These are phyloP conservation scores for Caranx melampygus DNA, from an alignment of 2,113 vertebrate species.

Conservation along the genomic window DNA sequence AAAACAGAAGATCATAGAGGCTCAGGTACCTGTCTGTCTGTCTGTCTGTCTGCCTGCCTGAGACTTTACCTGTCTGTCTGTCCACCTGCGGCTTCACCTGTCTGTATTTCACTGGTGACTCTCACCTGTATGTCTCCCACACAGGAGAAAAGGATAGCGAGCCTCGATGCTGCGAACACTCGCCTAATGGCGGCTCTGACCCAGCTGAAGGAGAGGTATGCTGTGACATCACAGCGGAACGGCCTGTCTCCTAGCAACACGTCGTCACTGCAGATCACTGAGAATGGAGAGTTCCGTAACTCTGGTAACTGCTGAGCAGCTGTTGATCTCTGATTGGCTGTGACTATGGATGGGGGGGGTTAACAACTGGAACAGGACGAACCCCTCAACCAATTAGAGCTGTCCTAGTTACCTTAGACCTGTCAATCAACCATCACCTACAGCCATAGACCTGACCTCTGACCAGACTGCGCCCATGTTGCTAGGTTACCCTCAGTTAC, in stretches of 20 bases:
- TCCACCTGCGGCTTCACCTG: background rate
- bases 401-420: background rate
- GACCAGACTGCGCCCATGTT: conserved; percentile 20
- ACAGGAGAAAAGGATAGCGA: conserved; percentile 96
- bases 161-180: conserved; percentile 93
- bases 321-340: conserved; percentile 35
- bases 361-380: background rate
- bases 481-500: conserved; percentile 32
- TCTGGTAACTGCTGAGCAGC: conserved; percentile 92
- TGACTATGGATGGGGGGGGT: background rate
- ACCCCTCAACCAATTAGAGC: background rate
- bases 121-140: background rate
- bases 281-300: conserved; percentile 99
- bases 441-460: conserved; percentile 10
- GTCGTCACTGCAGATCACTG: conserved; percentile 98
- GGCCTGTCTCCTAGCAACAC: conserved; percentile 99
- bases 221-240: conserved; percentile 93
- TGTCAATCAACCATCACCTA: conserved; percentile 14
- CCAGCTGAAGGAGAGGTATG: conserved; percentile 98
- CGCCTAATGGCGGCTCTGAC: conserved; percentile 97
- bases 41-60: too few species aligned
- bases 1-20: conserved; percentile 99
- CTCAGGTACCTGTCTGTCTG: conserved; percentile 87
- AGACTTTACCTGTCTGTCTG: background rate
- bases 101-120: conserved; percentile 54